Evolutionary conservation across 2,888 invertebrate species (phyloP).

Genomic region (Microchrysa polita): DNA sequence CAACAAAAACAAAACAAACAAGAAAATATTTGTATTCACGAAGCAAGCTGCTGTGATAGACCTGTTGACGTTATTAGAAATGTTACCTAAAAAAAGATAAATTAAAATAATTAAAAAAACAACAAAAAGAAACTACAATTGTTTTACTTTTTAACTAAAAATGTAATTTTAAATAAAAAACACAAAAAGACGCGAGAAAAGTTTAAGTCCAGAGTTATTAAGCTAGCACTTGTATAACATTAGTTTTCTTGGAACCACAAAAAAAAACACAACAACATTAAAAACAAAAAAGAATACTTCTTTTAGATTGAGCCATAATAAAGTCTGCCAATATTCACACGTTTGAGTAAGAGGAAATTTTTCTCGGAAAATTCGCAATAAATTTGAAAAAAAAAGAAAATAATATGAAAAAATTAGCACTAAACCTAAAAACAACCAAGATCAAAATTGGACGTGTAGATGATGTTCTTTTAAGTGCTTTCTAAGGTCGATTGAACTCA

Average conservation of each 20-base stretch:
- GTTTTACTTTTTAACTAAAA: constrained; percentile 37
- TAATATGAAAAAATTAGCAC: background rate
- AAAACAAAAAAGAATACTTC: background rate
- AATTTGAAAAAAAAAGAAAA: background rate
- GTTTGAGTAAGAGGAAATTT: too few relatives aligned
- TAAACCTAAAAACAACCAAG: constrained; percentile 5
- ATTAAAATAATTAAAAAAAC: constrained; percentile 27
- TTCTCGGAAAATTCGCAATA: too few relatives aligned
- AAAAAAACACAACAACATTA: background rate
- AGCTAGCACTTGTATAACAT: too few relatives aligned
- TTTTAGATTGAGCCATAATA: background rate
- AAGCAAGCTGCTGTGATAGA: constrained; percentile 55
- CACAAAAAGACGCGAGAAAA: too few relatives aligned
- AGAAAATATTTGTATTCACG: constrained; percentile 48
- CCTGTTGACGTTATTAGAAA: constrained; percentile 47
- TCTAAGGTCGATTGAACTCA: background rate
- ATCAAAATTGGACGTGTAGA: background rate
- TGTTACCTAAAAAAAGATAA: constrained; percentile 46
- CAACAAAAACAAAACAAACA: too few relatives aligned
- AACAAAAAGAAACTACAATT: constrained; percentile 32
- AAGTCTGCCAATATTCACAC: too few relatives aligned
- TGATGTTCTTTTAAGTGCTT: too few relatives aligned
- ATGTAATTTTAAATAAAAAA: too few relatives aligned
- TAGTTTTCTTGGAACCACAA: too few relatives aligned
- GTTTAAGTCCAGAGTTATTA: too few relatives aligned